Conservation (phyloP, 2,113 vertebrate genomes). For the Epinephelus cyanopodus region DNA sequence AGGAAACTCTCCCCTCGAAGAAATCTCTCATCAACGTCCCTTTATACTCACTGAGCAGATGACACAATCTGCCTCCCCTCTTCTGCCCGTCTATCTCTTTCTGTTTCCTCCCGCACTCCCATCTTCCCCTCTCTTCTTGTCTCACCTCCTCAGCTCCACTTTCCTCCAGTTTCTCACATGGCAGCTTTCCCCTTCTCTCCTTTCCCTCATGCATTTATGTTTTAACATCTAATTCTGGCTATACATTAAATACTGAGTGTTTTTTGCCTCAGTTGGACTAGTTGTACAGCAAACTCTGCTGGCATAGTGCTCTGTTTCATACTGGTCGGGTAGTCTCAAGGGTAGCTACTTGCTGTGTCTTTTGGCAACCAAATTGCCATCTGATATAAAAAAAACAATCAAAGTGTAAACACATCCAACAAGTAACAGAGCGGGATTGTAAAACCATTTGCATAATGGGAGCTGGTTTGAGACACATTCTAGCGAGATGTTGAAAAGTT, state of each 20-base stretch:
- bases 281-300: background rate
- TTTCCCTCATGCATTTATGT: background rate
- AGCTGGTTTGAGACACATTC: background rate
- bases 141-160: background rate
- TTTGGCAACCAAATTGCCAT: too few species aligned
- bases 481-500: background rate
- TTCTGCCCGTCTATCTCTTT: background rate
- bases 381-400: background rate
- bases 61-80: background rate
- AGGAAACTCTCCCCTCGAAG: background rate
- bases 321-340: too few species aligned
- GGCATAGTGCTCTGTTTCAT: too few species aligned
- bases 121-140: background rate
- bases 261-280: background rate
- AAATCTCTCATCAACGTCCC: background rate
- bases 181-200: background rate
- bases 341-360: too few species aligned
- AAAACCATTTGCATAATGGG: background rate
- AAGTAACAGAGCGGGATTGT: too few species aligned
- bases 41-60: conserved; percentile 8
- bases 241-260: background rate
- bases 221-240: background rate
- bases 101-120: too few species aligned
- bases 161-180: background rate
- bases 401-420: background rate